These are phyloP conservation scores for Trichopria drosophilae DNA, from an alignment of 2,888 invertebrate species.

Conservation along the genomic window DNA sequence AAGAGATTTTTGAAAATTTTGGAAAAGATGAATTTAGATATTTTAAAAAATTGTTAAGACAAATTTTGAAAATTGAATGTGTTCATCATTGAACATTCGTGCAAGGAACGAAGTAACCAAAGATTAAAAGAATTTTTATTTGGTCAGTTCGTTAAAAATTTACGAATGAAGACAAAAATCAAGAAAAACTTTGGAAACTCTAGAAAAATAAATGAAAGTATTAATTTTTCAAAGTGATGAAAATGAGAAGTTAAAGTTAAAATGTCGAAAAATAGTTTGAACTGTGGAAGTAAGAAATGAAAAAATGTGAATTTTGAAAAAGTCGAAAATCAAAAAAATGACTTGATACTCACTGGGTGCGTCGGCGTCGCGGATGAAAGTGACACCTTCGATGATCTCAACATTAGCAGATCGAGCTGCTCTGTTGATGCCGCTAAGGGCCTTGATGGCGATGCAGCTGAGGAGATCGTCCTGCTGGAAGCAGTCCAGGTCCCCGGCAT, in stretches of 20 bases:
- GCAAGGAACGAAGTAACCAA: no score
- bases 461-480: slow-evolving; percentile 59
- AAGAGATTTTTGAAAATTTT: no score
- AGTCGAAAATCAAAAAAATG: background rate
- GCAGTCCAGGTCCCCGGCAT: slow-evolving; percentile 45
- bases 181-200: background rate
- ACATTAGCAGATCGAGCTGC: slow-evolving; percentile 64
- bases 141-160: no score
- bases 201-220: slow-evolving; percentile 1
- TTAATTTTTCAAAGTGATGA: background rate
- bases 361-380: slow-evolving; percentile 58
- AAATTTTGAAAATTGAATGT: no score
- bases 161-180: no score
- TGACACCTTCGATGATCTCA: slow-evolving; percentile 64
- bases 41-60: no score
- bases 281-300: background rate
- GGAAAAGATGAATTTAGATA: no score
- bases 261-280: background rate
- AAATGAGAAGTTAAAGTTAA: no score
- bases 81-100: no score
- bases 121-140: no score
- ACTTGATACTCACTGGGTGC: slow-evolving; percentile 48
- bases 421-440: slow-evolving; percentile 62
- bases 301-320: background rate
- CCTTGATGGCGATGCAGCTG: slow-evolving; percentile 65